Evolutionary conservation across 2,797 vertebrate genomes (phyloP).

Genomic region (Champsocephalus gunnari): DNA sequence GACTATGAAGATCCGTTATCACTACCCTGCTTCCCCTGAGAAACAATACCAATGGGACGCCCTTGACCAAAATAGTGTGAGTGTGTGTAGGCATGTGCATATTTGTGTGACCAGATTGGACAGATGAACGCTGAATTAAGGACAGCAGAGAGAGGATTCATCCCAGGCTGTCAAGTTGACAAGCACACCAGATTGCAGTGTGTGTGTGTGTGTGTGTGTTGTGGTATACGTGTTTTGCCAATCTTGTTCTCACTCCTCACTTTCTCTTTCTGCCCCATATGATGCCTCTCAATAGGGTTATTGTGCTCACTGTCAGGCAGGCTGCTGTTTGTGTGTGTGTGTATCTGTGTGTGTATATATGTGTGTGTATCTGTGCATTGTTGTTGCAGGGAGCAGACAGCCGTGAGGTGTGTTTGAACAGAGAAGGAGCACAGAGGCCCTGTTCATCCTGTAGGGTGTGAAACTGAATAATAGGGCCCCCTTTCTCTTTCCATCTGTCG

Average conservation of each 20-base stretch:
- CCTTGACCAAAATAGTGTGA: constrained; percentile 63
- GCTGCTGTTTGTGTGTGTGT: constrained; percentile 15
- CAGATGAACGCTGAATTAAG: constrained; percentile 66
- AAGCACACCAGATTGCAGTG: constrained; percentile 44
- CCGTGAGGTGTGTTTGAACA: constrained; percentile 85
- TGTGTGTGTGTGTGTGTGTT: constrained; percentile 16
- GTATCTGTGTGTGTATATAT: too few relatives aligned
- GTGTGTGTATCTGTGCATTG: constrained; percentile 57
- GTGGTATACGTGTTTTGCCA: constrained; percentile 47
- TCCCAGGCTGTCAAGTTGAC: constrained; percentile 55
- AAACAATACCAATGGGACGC: constrained; percentile 65
- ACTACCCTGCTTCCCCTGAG: constrained; percentile 57
- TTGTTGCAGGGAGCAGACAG: constrained; percentile 81
- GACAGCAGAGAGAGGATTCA: constrained; percentile 48
- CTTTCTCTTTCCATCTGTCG: constrained; percentile 54
- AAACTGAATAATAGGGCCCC: constrained; percentile 68
- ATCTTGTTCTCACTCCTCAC: constrained; percentile 52
- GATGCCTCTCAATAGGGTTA: constrained; percentile 74
- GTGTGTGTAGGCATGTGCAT: constrained; percentile 12
- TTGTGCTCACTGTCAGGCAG: constrained; percentile 70
- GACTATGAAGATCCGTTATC: constrained; percentile 59
- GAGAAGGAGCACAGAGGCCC: constrained; percentile 80
- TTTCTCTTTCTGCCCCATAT: constrained; percentile 65
- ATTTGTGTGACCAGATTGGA: constrained; percentile 48
- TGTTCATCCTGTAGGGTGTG: constrained; percentile 75